Percentiles rank a stretch among this genome's conserved stretches.
Conservation (phyloP, 2,797 vertebrate species). For the Spinibarbus caldwelli region DNA sequence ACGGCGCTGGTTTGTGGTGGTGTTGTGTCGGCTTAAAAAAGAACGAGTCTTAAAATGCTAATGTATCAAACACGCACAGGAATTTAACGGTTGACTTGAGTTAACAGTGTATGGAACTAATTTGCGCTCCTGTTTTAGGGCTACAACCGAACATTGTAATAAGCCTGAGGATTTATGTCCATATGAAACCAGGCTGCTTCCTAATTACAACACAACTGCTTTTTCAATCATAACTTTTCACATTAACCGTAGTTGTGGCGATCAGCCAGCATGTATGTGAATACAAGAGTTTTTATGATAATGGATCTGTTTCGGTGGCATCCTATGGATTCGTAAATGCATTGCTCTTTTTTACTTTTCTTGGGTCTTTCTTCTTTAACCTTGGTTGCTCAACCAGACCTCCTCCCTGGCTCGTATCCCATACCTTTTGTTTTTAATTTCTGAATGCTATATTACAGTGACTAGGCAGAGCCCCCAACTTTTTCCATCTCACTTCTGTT, state of each 20-base stretch:
- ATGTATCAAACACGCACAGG: conserved; percentile 57
- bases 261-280: neutral
- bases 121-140: conserved; percentile 42
- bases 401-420: neutral
- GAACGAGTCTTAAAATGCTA: conserved; percentile 25
- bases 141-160: conserved; percentile 24
- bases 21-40: conserved; percentile 22
- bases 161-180: conserved; percentile 42
- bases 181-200: conserved; percentile 31
- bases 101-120: conserved; percentile 44
- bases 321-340: neutral
- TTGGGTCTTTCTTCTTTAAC: neutral
- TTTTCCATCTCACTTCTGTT: conserved; percentile 38
- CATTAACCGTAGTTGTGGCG: conserved; percentile 5
- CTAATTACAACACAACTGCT: conserved; percentile 41
- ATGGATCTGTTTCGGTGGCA: neutral
- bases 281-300: neutral
- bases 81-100: conserved; percentile 33
- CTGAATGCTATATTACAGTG: conserved; percentile 28
- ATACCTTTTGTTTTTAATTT: conserved; percentile 37
- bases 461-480: conserved; percentile 9
- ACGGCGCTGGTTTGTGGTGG: neutral
- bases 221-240: conserved; percentile 24
- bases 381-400: conserved; percentile 1
- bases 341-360: neutral